Conservation (phyloP, 1,140 invertebrate species). For the Dolichoris vasculosae region DNA sequence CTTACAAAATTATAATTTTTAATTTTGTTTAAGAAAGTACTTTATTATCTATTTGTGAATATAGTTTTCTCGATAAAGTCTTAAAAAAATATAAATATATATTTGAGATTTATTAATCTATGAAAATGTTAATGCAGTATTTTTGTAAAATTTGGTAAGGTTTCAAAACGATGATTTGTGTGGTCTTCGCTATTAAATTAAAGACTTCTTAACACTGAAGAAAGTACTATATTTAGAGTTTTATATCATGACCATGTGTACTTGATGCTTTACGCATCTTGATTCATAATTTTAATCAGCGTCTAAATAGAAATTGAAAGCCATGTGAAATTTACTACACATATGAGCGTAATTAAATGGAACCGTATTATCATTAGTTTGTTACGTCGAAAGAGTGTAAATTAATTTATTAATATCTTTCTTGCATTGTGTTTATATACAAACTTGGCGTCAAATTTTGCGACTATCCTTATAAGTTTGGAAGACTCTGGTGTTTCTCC, state of each 20-base stretch:
- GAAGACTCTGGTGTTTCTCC: background rate
- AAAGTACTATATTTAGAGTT: background rate
- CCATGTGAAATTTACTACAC: background rate
- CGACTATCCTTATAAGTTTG: background rate
- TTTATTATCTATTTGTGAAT: background rate
- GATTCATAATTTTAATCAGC: background rate
- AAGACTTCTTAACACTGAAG: background rate
- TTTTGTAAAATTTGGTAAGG: background rate
- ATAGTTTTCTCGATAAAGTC: background rate
- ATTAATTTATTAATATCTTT: background rate
- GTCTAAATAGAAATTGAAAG: background rate
- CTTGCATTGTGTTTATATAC: background rate
- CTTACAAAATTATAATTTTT: no score
- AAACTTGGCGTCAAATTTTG: background rate
- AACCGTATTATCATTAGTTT: background rate
- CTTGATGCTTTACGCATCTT: background rate
- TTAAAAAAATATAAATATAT: background rate
- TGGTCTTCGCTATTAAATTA: background rate
- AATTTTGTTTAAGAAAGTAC: no score
- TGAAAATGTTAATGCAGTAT: background rate
- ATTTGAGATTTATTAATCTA: background rate
- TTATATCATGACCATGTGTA: background rate
- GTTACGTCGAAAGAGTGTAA: background rate
- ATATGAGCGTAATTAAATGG: constrained; percentile 29
- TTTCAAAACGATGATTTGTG: background rate